phyloP scores from a whole-genome alignment of 2,888 invertebrate species.

The Drosophila pegasa region DNA sequence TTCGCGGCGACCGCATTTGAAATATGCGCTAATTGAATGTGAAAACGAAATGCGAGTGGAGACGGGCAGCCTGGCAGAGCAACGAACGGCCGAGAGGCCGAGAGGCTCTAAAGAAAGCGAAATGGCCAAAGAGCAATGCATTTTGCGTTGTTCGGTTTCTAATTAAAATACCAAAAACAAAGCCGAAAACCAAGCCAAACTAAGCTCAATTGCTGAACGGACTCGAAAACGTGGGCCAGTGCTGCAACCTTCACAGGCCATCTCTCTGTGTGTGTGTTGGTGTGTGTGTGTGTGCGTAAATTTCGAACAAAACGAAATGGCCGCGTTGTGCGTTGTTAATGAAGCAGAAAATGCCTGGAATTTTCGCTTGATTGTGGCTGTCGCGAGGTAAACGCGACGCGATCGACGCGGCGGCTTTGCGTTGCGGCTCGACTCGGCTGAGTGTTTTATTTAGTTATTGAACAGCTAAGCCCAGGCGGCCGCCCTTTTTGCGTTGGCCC shows the following conservation, averaged over 20 bases:
- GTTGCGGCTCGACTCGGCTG: conserved; percentile 15
- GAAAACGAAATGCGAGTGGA: conserved; percentile 64
- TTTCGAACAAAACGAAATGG: conserved; percentile 73
- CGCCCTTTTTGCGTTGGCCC: conserved; percentile 48
- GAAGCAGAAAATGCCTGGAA: conserved; percentile 78
- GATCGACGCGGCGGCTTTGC: conserved; percentile 25
- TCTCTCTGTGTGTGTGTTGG: conserved; percentile 1
- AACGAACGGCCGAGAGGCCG: conserved; percentile 13
- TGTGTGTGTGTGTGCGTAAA: conserved; percentile 33
- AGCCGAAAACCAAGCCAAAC: conserved; percentile 54
- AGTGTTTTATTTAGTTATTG: conserved; percentile 80
- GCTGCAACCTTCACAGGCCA: conserved; percentile 25
- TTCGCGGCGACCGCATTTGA: conserved; percentile 58
- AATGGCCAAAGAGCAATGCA: conserved; percentile 67
- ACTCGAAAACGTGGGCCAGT: conserved; percentile 33
- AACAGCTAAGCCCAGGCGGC: conserved; percentile 59
- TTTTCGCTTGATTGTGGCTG: conserved; percentile 74
- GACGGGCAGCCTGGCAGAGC: conserved; percentile 20
- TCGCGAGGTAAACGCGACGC: conserved; percentile 23
- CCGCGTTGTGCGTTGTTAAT: conserved; percentile 75
- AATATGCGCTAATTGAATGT: conserved; percentile 77
- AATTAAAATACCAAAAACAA: conserved; percentile 73
- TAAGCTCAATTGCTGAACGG: conserved; percentile 67
- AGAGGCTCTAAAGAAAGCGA: conserved; percentile 50
- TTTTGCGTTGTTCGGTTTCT: conserved; percentile 76